phyloP scores from a whole-genome alignment of 1,140 invertebrate genomes.

The Epicauta chinensis region DNA sequence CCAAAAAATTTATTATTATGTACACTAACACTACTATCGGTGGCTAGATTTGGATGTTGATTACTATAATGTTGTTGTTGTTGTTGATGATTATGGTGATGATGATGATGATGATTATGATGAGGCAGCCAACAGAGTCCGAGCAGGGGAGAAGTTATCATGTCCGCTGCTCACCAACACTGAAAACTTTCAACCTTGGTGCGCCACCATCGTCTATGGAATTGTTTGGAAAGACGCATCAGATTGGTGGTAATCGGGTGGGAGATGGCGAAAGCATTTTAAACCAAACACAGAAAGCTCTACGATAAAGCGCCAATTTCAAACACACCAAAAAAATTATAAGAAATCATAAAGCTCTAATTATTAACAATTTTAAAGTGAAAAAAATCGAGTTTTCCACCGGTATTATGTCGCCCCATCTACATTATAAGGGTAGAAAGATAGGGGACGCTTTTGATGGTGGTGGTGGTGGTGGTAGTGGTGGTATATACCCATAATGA shows the following conservation, averaged over 20 bases:
- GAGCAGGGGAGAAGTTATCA: constrained; percentile 38
- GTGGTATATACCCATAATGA: constrained; percentile 20
- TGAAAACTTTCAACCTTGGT: constrained; percentile 24
- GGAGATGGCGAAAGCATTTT: constrained; percentile 5
- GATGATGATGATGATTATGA: constrained; percentile 7
- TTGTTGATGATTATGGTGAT: too few relatives aligned
- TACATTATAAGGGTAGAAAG: constrained; percentile 1
- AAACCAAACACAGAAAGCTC: constrained; percentile 4
- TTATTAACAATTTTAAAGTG: too few relatives aligned
- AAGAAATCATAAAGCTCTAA: not conserved
- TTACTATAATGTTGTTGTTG: too few relatives aligned
- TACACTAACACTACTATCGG: constrained; percentile 16
- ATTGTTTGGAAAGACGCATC: too few relatives aligned
- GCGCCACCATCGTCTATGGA: constrained; percentile 2
- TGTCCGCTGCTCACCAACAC: constrained; percentile 39
- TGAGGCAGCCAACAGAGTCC: constrained; percentile 33
- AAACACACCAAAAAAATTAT: too few relatives aligned
- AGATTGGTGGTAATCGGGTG: not conserved
- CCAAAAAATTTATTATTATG: constrained; percentile 28
- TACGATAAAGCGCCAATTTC: not conserved
- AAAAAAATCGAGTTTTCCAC: not conserved
- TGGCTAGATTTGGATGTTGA: not conserved
- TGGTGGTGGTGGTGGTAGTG: too few relatives aligned
- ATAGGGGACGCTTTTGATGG: too few relatives aligned
- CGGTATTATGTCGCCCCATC: constrained; percentile 4